phyloP scores from a whole-genome alignment of 2,888 invertebrate genomes.

The Aethes cnicana region DNA sequence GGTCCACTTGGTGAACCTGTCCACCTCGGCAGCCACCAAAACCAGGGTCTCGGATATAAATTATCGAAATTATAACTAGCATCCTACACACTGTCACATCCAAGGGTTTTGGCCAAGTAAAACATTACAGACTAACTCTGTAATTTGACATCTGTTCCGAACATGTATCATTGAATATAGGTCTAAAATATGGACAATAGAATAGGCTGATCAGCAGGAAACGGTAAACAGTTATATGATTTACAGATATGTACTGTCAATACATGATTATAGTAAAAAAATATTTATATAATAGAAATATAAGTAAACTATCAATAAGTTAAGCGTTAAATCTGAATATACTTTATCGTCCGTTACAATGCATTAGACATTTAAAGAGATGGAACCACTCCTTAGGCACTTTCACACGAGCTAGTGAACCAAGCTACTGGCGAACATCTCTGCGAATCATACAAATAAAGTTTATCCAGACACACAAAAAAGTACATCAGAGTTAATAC shows the following conservation, averaged over 20 bases:
- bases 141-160: constrained; percentile 2
- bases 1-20: constrained; percentile 56
- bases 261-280: constrained; percentile 30
- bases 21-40: constrained; percentile 10
- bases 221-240: constrained; percentile 5
- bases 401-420: constrained; percentile 48
- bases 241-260: constrained; percentile 25
- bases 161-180: background rate
- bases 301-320: constrained; percentile 29
- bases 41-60: constrained; percentile 18
- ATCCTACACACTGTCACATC: constrained; percentile 25
- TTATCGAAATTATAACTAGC: constrained; percentile 29
- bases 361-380: constrained; percentile 14
- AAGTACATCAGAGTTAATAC: constrained; percentile 35
- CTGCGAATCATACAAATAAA: constrained; percentile 3
- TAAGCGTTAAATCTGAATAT: constrained; percentile 18
- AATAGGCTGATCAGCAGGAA: background rate
- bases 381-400: constrained; percentile 53
- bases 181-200: constrained; percentile 6
- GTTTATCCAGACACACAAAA: constrained; percentile 5
- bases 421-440: constrained; percentile 37
- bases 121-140: constrained; percentile 1
- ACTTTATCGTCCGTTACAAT: constrained; percentile 9
- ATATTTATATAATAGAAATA: constrained; percentile 28
- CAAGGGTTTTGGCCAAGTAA: constrained; percentile 6